Base-by-base conservation (phyloP, 2,113 vertebrate genomes). In the Stegastes partitus region DNA sequence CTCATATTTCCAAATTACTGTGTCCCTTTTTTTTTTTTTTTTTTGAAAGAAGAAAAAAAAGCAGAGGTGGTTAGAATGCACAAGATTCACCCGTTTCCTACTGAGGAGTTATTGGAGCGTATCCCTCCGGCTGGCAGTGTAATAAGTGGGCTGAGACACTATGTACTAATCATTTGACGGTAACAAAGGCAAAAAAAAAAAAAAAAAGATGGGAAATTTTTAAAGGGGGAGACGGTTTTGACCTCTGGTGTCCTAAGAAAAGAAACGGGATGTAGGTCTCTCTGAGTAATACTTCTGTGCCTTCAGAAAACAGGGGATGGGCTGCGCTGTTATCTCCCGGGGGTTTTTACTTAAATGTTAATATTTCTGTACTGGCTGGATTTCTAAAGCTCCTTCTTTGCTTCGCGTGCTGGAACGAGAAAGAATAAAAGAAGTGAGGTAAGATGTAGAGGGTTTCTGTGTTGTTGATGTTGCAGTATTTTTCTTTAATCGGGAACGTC, bases 61-160 rank as follows among this genome's bases (percentile, higher is more conserved):
- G 74, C 64, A 77, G 75, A 66, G 79, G 74, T 88, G 75, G 80
- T 88, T 86, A 82, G 77, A 86, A 91, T 82, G 66, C 78, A 77
- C 69, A 77, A 76, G 67, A 89, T 69, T 72, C 65, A 77, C 72
- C 53, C 47, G 59, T 82, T 85, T 87, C 72, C 84, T 80, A 61
- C 83, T 53, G 83, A 86, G 75, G 67, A 89, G 82, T 91, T 90
- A 91, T 75, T 92, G 81, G 89, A 93, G 92, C 90, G 15, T 90
- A 83, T 90, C 87, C 68, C 67, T 77, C 55, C 73, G 65, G 77
- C 84, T 87, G 71, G 64, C 68, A 67, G 68, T 64, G 68, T 74
- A 87, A 80, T 90, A 92, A 91, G 81, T 91, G 84, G 84, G 67
- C 86, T 88, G 86, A 90, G 84, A 91, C 84, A 75, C 80, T 68